These are phyloP conservation scores for Machimus atricapillus DNA, from an alignment of 2,888 invertebrate species.

Conservation along the genomic window DNA sequence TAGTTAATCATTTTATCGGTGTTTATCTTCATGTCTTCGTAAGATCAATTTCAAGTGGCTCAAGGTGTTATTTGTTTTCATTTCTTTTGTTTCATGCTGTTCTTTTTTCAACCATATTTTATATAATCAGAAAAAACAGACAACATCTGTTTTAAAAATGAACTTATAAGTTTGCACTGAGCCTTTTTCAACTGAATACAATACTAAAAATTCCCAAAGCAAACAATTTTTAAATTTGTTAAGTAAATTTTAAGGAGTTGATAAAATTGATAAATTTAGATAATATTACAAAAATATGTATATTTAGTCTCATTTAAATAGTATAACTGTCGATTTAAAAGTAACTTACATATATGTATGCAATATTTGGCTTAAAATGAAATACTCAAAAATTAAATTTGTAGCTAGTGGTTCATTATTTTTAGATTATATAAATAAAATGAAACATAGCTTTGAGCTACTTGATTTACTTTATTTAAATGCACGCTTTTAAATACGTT, in stretches of 20 bases:
- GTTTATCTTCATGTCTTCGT: background rate
- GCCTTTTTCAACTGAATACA: background rate
- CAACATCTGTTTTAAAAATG: background rate
- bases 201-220: background rate
- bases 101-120: background rate
- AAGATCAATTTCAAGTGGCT: background rate
- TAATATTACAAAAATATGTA: no score
- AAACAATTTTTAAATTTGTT: background rate
- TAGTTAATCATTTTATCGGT: conserved; percentile 5
- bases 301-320: background rate
- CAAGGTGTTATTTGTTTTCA: background rate
- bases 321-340: background rate
- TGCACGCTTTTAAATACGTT: background rate
- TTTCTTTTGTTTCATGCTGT: background rate
- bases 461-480: background rate
- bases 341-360: no score
- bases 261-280: background rate
- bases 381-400: background rate
- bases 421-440: background rate
- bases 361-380: background rate
- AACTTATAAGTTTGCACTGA: background rate
- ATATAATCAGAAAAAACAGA: background rate
- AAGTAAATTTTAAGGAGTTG: background rate
- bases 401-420: background rate
- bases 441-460: background rate